These are phyloP conservation scores for Picus viridis DNA, from an alignment of 2,797 vertebrate genomes.

Conservation along the genomic window DNA sequence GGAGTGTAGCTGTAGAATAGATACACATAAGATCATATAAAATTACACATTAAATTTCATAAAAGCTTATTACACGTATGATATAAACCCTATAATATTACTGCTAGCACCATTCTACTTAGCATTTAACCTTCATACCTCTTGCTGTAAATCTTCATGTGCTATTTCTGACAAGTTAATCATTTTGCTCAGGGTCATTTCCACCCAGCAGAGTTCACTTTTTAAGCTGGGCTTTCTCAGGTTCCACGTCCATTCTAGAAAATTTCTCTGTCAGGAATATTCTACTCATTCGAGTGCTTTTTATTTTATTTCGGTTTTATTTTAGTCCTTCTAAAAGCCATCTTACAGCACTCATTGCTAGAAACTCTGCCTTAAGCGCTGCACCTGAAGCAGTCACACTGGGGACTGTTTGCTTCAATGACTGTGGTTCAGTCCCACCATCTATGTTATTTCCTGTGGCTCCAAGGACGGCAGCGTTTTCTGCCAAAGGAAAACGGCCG, in stretches of 20 bases:
- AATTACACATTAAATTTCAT: neutral
- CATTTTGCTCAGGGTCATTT: neutral
- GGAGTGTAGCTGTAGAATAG: conserved; percentile 91
- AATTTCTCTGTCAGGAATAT: neutral
- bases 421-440: neutral
- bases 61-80: neutral
- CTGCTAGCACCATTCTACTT: neutral
- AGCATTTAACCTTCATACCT: neutral
- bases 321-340: neutral
- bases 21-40: neutral
- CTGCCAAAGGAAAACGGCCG: neutral
- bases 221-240: neutral
- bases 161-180: neutral
- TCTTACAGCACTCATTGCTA: neutral
- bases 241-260: neutral
- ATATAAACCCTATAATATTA: neutral
- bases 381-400: neutral
- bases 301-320: neutral
- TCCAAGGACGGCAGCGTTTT: neutral
- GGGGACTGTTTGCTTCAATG: neutral
- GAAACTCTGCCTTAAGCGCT: neutral
- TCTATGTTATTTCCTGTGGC: neutral
- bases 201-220: neutral
- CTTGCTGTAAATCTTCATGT: neutral
- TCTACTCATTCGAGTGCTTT: neutral